Evolutionary conservation across 1,140 invertebrate genomes (phyloP).

Genomic region (Callitettix versicolor): DNA sequence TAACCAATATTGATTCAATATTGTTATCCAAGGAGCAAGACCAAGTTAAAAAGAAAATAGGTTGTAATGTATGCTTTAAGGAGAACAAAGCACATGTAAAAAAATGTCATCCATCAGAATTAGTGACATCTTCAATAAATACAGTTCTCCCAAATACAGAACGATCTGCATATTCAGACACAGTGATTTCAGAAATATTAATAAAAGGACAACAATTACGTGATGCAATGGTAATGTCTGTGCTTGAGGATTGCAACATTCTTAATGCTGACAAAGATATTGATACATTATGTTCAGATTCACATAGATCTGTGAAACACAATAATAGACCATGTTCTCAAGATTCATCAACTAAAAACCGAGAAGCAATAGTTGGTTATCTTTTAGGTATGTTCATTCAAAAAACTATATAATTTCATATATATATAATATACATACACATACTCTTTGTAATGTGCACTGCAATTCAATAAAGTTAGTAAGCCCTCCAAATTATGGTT

Average conservation of each 20-base stretch:
- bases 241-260: neutral
- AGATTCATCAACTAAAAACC: no score
- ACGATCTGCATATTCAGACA: neutral
- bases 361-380: no score
- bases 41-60: neutral
- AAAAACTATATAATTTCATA: no score
- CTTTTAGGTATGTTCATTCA: no score
- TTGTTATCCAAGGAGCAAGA: neutral
- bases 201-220: neutral
- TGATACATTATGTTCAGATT: no score
- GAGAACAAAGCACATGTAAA: neutral
- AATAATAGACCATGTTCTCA: no score
- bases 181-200: neutral
- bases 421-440: no score
- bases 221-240: constrained; percentile 7
- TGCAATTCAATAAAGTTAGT: no score
- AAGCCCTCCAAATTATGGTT: no score
- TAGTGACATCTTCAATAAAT: neutral
- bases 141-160: neutral
- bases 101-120: neutral
- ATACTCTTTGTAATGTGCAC: no score
- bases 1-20: neutral
- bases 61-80: neutral
- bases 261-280: neutral
- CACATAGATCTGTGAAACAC: no score